Percentiles rank a stretch among this genome's conserved stretches.
phyloP scores from a whole-genome alignment of 1,140 invertebrate species.

The Ptiloglossa arizonensis region DNA sequence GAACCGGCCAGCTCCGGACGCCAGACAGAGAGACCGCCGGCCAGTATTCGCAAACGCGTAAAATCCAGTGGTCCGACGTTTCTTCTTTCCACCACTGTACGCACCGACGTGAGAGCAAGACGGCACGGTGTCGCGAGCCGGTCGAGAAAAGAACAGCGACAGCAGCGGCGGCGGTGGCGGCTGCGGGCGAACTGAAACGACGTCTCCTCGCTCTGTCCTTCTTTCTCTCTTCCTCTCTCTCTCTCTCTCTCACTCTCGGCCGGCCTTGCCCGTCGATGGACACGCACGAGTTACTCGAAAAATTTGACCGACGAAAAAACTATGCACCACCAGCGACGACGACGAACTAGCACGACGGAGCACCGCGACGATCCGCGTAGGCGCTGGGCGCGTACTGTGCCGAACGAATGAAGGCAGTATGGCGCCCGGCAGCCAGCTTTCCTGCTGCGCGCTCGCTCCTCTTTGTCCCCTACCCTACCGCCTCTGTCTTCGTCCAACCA shows the following conservation, averaged over 20 bases:
- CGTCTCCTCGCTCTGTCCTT: not conserved
- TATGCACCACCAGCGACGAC: conserved; percentile 30
- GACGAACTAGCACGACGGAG: conserved; percentile 37
- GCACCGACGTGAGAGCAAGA: conserved; percentile 37
- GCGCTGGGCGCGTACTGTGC: conserved; percentile 72
- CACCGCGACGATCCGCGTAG: conserved; percentile 60
- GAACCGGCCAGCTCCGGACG: conserved; percentile 10
- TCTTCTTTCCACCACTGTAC: conserved; percentile 16
- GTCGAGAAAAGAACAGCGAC: conserved; percentile 44
- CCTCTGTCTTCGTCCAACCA: not conserved
- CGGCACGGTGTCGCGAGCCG: conserved; percentile 36
- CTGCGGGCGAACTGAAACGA: conserved; percentile 10
- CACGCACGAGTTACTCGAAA: conserved; percentile 12
- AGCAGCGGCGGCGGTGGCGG: conserved; percentile 25
- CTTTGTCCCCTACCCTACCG: conserved; percentile 53
- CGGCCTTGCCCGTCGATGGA: not conserved
- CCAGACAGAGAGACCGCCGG: not conserved
- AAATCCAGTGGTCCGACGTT: conserved; percentile 25
- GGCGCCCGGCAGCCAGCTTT: conserved; percentile 66
- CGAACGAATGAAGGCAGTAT: conserved; percentile 69
- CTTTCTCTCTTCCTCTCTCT: not conserved
- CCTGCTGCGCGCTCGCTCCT: conserved; percentile 53
- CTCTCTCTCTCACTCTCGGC: not conserved
- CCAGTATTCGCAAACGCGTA: not conserved
- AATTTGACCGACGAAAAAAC: not conserved